Base-by-base conservation (phyloP, 1,140 invertebrate genomes). In the Scaptomyza graminum region DNA sequence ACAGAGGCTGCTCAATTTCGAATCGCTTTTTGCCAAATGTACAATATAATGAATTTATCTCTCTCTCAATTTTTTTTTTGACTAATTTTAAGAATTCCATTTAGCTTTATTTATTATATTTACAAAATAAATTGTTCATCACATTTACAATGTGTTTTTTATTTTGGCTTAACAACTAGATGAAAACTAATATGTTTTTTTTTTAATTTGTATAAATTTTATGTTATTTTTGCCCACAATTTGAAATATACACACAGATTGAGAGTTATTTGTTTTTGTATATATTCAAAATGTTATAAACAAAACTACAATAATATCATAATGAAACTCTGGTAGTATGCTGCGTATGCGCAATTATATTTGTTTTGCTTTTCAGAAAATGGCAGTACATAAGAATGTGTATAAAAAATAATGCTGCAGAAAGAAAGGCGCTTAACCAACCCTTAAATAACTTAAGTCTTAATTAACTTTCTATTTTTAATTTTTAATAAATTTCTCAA, bases 1-100 rank as follows among this genome's bases (percentile, higher is more conserved):
- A 81, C 74, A 80, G 74, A 66, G 77, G 80, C 81, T 82, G 64
- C 70, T 68, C 78, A 85, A 77, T 87, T 87, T 87, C 74, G 57
- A 77, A 80, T 85, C 69, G 74, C 61, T 61, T 76, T 75, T 75
- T 50, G 78, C 82, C 82, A 79, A 85, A 85, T 85, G 43, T 87
- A 87, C 83, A 87, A 65, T 65, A 3, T 22, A 3, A 3, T 47
- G 31, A 41, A 50, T 41, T 16, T 18, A 15, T 68, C 43, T 31
- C 41, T 61, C 28, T 15, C 13, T n/a, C n/a, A n/a, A n/a, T n/a
- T n/a, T n/a, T 18, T 18, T 18, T 22, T 25, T 56, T 22, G 22
- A n/a, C 37, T 47, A n/a, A 52, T 57, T 25, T 2, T 31, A 12
- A 50, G 22, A 34, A 43, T 71, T 59, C 25, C 16, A 25, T 55